A percentile compares a stretch with the other conserved stretches of the same genome.
These are phyloP conservation scores for Atherinosoma microstoma DNA, from an alignment of 2,797 vertebrate species.

Conservation along the genomic window DNA sequence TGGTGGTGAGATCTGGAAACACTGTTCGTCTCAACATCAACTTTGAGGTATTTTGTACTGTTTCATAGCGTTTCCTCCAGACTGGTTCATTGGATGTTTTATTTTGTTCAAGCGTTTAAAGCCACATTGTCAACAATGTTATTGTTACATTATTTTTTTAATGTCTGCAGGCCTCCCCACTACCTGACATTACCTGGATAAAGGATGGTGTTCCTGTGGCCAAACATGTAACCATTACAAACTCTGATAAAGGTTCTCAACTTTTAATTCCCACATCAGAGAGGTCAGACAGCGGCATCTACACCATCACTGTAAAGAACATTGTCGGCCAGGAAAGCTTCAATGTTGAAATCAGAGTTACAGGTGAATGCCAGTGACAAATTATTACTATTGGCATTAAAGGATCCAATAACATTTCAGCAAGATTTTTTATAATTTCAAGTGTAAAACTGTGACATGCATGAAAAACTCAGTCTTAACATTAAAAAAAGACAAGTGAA, in stretches of 20 bases:
- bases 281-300: constrained; percentile 84
- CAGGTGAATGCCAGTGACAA: constrained; percentile 81
- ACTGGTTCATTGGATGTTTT: not conserved
- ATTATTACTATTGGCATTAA: not conserved
- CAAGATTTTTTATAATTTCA: not conserved
- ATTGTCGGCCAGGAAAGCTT: constrained; percentile 82
- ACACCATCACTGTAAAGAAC: constrained; percentile 84
- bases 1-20: constrained; percentile 86
- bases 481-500: too few relatives aligned
- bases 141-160: not conserved
- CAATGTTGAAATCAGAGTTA: constrained; percentile 86
- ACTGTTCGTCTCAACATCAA: constrained; percentile 83
- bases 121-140: not conserved
- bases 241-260: constrained; percentile 82
- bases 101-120: not conserved
- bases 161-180: constrained; percentile 85
- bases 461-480: too few relatives aligned
- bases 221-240: constrained; percentile 80
- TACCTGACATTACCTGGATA: constrained; percentile 87
- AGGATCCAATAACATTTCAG: not conserved
- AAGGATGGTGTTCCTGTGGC: constrained; percentile 86
- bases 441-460: not conserved
- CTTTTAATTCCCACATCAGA: constrained; percentile 87
- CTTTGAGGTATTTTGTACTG: constrained; percentile 85
- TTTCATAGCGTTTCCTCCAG: not conserved